Evolutionary conservation across 2,797 vertebrate genomes (phyloP).

Genomic region (Anabas testudineus): DNA sequence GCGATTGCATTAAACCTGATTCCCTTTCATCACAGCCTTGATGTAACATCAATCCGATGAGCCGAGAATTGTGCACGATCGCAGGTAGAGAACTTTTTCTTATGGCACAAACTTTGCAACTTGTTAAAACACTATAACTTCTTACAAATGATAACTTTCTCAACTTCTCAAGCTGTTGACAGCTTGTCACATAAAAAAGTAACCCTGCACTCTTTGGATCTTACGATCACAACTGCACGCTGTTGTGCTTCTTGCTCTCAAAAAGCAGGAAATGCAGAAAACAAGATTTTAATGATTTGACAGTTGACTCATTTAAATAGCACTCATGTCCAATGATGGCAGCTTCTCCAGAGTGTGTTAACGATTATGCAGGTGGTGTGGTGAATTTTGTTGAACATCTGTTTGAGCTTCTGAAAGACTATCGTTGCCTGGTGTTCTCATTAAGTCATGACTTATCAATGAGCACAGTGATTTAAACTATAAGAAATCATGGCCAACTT

Average conservation of each 20-base stretch:
- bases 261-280: constrained; percentile 36
- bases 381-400: constrained; percentile 42
- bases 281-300: constrained; percentile 64
- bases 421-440: neutral
- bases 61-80: neutral
- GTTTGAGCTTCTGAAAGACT: neutral
- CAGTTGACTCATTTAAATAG: constrained; percentile 62
- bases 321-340: constrained; percentile 27
- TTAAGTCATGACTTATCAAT: constrained; percentile 28
- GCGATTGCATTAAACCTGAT: neutral
- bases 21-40: neutral
- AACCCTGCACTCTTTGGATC: constrained; percentile 15
- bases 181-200: constrained; percentile 32
- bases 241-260: constrained; percentile 53
- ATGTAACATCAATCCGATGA: neutral
- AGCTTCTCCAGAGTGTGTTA: constrained; percentile 21
- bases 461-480: neutral
- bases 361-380: constrained; percentile 34
- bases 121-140: constrained; percentile 9
- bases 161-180: constrained; percentile 32
- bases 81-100: neutral
- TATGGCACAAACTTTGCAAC: neutral
- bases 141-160: neutral
- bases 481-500: constrained; percentile 5
- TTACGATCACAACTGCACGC: constrained; percentile 55